Conservation (phyloP, 2,113 vertebrate genomes). For the Haliaeetus leucogaster region DNA sequence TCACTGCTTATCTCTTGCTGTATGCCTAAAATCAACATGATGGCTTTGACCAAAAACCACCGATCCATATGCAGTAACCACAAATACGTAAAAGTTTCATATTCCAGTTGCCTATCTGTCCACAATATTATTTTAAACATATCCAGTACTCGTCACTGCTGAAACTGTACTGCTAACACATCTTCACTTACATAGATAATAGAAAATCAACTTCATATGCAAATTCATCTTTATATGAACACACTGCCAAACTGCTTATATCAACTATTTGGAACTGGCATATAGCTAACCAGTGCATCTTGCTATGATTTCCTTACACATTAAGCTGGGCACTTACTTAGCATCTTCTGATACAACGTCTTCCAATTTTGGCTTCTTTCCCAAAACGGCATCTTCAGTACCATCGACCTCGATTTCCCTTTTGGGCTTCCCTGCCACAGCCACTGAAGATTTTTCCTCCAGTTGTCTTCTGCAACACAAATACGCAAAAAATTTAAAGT, state of each 20-base stretch:
- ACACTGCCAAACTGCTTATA: not conserved
- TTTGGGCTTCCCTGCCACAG: constrained; percentile 64
- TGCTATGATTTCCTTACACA: not conserved
- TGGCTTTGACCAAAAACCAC: not conserved
- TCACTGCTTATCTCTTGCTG: not conserved
- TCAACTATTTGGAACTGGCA: accelerated
- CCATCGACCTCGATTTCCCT: constrained; percentile 75
- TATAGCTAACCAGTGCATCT: accelerated
- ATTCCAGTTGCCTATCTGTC: too few relatives aligned
- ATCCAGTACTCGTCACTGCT: accelerated
- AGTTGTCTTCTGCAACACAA: constrained; percentile 70
- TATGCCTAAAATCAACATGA: accelerated
- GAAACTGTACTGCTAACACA: not conserved
- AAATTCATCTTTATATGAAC: not conserved
- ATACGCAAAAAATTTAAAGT: accelerated
- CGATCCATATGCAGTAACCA: accelerated
- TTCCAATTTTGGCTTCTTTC: constrained; percentile 85
- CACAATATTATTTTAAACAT: accelerated
- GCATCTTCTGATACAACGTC: constrained; percentile 77
- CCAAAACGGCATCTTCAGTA: constrained; percentile 75
- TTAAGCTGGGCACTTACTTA: constrained; percentile 72
- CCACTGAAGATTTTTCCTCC: constrained; percentile 58
- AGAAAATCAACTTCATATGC: not conserved
- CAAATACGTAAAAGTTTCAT: accelerated
- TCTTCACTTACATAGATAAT: accelerated